Conservation (phyloP, 2,113 vertebrate genomes). For the Pelecanus crispus region DNA sequence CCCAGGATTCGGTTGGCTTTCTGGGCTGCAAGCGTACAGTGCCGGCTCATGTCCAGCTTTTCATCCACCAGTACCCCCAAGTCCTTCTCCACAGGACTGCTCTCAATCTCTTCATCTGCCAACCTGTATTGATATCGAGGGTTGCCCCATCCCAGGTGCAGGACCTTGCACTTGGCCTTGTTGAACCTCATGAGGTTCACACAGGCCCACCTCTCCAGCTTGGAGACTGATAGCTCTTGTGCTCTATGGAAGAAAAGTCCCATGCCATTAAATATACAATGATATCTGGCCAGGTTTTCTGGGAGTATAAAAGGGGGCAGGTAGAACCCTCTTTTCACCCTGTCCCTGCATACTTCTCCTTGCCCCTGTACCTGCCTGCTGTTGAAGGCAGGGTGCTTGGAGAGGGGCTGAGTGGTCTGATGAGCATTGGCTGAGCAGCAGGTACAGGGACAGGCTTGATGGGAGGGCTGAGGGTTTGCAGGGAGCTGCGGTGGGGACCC, state of each 20-base stretch:
- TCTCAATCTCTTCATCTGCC: too few species aligned
- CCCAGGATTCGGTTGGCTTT: too few species aligned
- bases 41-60: too few species aligned
- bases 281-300: neutral
- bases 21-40: too few species aligned
- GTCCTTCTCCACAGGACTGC: too few species aligned
- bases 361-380: neutral
- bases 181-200: too few species aligned
- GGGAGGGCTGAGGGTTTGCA: neutral
- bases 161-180: too few species aligned
- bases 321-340: neutral
- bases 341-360: neutral
- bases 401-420: accelerated
- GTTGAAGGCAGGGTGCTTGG: neutral
- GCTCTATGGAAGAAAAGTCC: neutral
- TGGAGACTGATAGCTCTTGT: too few species aligned
- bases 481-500: neutral
- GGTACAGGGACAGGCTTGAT: neutral
- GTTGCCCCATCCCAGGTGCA: too few species aligned
- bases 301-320: neutral
- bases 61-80: too few species aligned
- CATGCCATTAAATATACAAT: neutral
- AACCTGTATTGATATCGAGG: too few species aligned
- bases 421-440: neutral
- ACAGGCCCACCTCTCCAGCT: too few species aligned